phyloP scores from a whole-genome alignment of 2,797 vertebrate genomes.

The Eulemur rubriventer region DNA sequence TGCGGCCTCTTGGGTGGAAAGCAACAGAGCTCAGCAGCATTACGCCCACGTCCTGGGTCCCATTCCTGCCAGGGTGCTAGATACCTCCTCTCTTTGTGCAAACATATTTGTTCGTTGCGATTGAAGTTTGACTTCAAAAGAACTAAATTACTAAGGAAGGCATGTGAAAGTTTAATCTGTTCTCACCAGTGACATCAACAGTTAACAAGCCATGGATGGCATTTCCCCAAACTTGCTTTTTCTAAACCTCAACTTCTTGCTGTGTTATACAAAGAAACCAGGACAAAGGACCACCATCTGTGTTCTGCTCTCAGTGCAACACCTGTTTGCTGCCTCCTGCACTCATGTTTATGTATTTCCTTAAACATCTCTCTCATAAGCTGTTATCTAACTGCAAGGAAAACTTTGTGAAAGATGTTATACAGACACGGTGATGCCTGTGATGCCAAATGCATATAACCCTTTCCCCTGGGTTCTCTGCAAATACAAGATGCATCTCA shows the following conservation, averaged over 20 bases:
- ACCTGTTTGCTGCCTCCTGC: constrained; percentile 37
- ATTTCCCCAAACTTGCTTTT: not conserved
- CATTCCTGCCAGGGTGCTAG: not conserved
- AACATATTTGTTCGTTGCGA: not conserved
- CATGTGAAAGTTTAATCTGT: not conserved
- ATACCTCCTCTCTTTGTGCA: not conserved
- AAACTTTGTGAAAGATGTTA: constrained; percentile 58
- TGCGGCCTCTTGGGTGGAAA: not conserved
- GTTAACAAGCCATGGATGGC: not conserved
- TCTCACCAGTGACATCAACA: not conserved
- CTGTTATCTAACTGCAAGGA: constrained; percentile 46
- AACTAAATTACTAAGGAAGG: not conserved
- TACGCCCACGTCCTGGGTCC: not conserved
- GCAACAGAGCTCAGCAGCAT: not conserved
- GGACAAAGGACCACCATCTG: not conserved
- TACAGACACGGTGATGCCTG: constrained; percentile 40
- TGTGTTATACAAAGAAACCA: not conserved
- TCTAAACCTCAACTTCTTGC: not conserved
- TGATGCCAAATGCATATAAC: constrained; percentile 30
- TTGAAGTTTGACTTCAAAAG: not conserved
- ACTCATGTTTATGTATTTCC: not conserved
- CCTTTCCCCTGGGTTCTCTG: constrained; percentile 48
- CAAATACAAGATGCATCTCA: constrained; percentile 45
- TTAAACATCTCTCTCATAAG: not conserved
- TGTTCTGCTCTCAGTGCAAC: not conserved